Percentiles rank a stretch among this genome's conserved stretches.
Conservation (phyloP, 2,888 invertebrate species). For the Drosophila colorata region DNA sequence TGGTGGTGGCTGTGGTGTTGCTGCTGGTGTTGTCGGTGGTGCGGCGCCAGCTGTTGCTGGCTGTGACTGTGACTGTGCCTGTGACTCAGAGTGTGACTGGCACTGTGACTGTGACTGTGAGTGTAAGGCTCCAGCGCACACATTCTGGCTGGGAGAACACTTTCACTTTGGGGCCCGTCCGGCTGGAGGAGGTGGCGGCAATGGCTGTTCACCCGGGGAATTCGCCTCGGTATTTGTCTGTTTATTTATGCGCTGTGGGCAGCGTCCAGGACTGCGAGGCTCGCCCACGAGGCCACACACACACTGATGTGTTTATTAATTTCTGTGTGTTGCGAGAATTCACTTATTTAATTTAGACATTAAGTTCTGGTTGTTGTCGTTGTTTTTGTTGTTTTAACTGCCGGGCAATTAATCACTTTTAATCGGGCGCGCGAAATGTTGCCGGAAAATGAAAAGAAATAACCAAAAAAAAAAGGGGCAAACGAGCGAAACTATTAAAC, state of each 20-base stretch:
- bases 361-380: constrained; percentile 55
- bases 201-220: constrained; percentile 2
- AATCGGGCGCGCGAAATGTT: constrained; percentile 66
- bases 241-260: constrained; percentile 51
- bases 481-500: constrained; percentile 70
- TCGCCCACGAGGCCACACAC: constrained; percentile 43
- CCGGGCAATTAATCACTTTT: constrained; percentile 75
- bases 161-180: constrained; percentile 40
- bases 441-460: constrained; percentile 28
- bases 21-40: constrained; percentile 41
- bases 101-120: constrained; percentile 17
- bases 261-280: constrained; percentile 15
- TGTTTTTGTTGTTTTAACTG: constrained; percentile 43
- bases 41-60: constrained; percentile 47
- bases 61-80: constrained; percentile 21
- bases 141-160: constrained; percentile 60
- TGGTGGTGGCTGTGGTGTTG: constrained; percentile 40
- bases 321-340: constrained; percentile 65
- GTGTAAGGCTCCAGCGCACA: constrained; percentile 61
- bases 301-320: constrained; percentile 76
- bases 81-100: constrained; percentile 13
- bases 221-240: constrained; percentile 22
- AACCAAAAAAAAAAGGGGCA: constrained; percentile 8
- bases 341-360: constrained; percentile 77
- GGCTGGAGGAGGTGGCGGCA: neutral